Evolutionary conservation across 2,888 invertebrate genomes (phyloP).

Genomic region (Dryomyza anilis): DNA sequence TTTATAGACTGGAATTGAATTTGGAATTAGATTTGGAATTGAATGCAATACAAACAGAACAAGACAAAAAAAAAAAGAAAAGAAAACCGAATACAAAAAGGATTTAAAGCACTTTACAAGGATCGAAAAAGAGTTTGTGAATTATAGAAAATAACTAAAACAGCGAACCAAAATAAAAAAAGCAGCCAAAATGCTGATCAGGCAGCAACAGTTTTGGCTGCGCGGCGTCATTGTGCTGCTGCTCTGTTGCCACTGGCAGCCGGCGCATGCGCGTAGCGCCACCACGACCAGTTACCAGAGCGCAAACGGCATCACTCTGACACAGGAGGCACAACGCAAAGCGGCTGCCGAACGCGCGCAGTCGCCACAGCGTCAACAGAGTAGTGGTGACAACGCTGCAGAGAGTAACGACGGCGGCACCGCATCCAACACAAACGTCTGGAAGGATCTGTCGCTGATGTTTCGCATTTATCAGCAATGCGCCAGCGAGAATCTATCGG

Average conservation of each 20-base stretch:
- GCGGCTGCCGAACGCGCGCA: constrained; percentile 3
- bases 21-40: too few species aligned
- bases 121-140: too few species aligned
- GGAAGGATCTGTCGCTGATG: constrained; percentile 71
- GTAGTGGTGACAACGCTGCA: neutral
- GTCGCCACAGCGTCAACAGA: neutral
- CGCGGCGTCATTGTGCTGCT: neutral
- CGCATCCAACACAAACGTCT: constrained; percentile 39
- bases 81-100: too few species aligned
- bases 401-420: constrained; percentile 27
- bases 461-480: constrained; percentile 85
- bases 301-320: constrained; percentile 39
- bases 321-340: neutral
- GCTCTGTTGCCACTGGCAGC: constrained; percentile 36
- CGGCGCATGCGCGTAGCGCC: constrained; percentile 44
- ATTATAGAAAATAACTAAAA: too few species aligned
- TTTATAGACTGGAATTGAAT: neutral
- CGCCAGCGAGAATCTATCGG: constrained; percentile 70
- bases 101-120: neutral
- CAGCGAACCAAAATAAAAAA: neutral
- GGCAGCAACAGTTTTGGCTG: neutral
- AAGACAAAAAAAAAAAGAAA: too few species aligned
- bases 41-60: too few species aligned
- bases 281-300: constrained; percentile 39
- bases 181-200: neutral